Conservation (phyloP, 1,140 invertebrate genomes). For the Bombus haemorrhoidalis region DNA sequence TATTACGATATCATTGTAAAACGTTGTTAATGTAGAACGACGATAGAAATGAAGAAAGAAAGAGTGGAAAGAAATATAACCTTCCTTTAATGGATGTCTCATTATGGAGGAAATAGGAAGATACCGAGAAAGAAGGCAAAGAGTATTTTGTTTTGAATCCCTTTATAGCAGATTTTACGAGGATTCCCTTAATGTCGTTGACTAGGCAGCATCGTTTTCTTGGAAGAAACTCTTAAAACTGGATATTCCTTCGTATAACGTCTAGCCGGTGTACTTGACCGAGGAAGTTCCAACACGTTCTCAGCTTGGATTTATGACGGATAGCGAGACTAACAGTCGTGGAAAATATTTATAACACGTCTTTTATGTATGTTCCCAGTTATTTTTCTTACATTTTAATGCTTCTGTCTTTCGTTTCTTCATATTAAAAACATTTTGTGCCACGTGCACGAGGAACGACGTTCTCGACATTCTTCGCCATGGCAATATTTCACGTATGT, state of each 20-base stretch:
- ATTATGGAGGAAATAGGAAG: neutral
- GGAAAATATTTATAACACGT: constrained; percentile 20
- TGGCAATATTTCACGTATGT: neutral
- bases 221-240: constrained; percentile 3
- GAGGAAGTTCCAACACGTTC: neutral
- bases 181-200: constrained; percentile 68
- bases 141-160: constrained; percentile 7
- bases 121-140: neutral
- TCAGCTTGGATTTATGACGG: constrained; percentile 9
- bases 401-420: neutral
- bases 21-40: no score
- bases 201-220: constrained; percentile 11
- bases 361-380: neutral
- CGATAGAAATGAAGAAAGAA: no score
- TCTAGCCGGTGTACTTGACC: neutral
- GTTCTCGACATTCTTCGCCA: neutral
- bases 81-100: no score
- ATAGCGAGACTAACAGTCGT: neutral
- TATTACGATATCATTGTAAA: no score
- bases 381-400: neutral
- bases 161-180: constrained; percentile 63
- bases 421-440: neutral
- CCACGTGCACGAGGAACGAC: neutral
- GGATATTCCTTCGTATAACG: neutral
- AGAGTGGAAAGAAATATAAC: no score